Conservation (phyloP, 2,113 vertebrate genomes). For the Marmota monax region DNA sequence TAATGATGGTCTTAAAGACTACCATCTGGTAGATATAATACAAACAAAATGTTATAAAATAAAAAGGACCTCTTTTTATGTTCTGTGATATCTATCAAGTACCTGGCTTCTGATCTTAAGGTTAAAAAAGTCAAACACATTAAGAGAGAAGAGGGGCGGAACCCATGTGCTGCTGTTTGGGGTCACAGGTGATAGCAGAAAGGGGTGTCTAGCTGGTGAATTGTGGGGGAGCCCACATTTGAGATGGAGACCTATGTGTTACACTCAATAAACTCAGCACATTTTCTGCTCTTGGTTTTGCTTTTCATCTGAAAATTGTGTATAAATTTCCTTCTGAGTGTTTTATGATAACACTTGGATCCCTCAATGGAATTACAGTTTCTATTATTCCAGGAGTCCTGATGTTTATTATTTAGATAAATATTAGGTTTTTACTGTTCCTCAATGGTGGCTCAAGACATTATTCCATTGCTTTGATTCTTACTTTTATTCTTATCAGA, state of each 20-base stretch:
- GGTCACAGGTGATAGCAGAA: background rate
- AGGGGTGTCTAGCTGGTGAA: background rate
- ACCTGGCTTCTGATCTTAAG: background rate
- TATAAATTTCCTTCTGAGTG: background rate
- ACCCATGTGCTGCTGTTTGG: background rate
- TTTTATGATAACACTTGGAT: background rate
- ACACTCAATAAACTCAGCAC: background rate
- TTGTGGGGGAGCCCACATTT: background rate
- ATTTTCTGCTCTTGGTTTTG: background rate
- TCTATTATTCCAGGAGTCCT: background rate
- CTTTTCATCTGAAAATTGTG: background rate
- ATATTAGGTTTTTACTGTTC: conserved; percentile 2
- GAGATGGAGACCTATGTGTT: background rate
- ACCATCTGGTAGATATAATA: too few relatives aligned
- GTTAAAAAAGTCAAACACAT: background rate
- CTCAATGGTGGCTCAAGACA: background rate
- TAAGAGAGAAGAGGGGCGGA: background rate
- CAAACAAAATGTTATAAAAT: background rate
- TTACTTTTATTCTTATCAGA: conserved; percentile 36
- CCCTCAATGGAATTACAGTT: background rate
- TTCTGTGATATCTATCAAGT: background rate
- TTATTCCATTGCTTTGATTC: conserved; percentile 22
- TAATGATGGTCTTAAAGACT: background rate
- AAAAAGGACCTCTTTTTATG: background rate
- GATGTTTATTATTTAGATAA: conserved; percentile 49